Conservation (phyloP, 2,888 invertebrate genomes). For the Lithodes maja region DNA sequence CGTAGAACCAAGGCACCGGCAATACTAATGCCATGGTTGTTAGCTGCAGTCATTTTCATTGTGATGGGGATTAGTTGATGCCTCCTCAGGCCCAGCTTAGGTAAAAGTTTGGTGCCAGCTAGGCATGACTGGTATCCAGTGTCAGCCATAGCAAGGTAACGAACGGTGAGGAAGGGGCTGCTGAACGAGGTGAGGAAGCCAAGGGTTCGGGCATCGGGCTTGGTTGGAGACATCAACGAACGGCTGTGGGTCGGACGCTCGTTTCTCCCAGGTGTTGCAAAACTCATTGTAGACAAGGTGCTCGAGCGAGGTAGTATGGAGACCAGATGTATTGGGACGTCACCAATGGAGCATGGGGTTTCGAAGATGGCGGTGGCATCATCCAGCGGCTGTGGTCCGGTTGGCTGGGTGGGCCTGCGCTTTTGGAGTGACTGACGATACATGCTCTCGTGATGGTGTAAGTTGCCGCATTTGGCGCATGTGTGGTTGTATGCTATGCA, state of each 20-base stretch:
- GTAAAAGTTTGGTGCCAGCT: conserved; percentile 10
- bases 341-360: not conserved
- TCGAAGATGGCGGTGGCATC: conserved; percentile 13
- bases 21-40: not conserved
- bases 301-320: not conserved
- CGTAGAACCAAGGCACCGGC: not conserved
- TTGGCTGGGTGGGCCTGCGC: not conserved
- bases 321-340: conserved; percentile 8
- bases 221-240: not conserved
- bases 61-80: conserved; percentile 14
- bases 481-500: not conserved
- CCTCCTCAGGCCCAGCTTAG: not conserved
- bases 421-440: too few species aligned
- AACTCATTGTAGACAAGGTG: not conserved
- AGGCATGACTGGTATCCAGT: conserved; percentile 34
- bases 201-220: not conserved
- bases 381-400: not conserved
- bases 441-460: not conserved
- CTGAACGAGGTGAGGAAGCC: not conserved
- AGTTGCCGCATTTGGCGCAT: not conserved
- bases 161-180: conserved; percentile 1
- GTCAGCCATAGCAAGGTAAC: conserved; percentile 35
- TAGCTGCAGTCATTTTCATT: not conserved
- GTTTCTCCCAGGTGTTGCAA: not conserved
- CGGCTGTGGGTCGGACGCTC: not conserved